A percentile compares a stretch with the other conserved stretches of the same genome.
phyloP scores from a whole-genome alignment of 1,140 invertebrate species.

The Phortica variegata region DNA sequence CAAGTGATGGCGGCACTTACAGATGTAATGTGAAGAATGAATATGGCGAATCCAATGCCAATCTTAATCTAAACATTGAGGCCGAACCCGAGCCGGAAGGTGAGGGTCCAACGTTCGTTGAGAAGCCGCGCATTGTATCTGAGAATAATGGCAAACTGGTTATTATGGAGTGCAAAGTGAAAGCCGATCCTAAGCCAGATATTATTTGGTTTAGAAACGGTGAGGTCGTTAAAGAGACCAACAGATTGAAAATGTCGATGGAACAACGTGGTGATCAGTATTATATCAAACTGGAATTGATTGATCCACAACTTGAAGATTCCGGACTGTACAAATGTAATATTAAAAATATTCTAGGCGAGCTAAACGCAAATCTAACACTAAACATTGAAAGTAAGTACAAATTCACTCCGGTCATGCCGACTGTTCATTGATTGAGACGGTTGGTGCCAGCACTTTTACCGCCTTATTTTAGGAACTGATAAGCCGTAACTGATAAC shows the following conservation, averaged over 20 bases:
- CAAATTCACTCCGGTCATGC: too few relatives aligned
- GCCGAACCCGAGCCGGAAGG: slow-evolving; percentile 89
- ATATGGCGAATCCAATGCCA: slow-evolving; percentile 96
- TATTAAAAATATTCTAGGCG: slow-evolving; percentile 93
- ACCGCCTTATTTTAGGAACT: too few relatives aligned
- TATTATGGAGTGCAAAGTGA: slow-evolving; percentile 96
- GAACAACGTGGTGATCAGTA: slow-evolving; percentile 78
- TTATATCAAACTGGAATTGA: slow-evolving; percentile 86
- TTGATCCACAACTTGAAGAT: slow-evolving; percentile 91
- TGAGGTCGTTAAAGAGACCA: slow-evolving; percentile 73
- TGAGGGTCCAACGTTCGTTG: slow-evolving; percentile 95
- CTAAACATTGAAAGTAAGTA: slow-evolving; percentile 95
- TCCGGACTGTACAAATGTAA: slow-evolving; percentile 98
- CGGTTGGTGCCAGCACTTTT: too few relatives aligned
- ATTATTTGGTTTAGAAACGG: slow-evolving; percentile 91
- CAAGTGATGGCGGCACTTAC: slow-evolving; percentile 94
- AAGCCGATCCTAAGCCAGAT: slow-evolving; percentile 88
- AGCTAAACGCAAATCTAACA: slow-evolving; percentile 94
- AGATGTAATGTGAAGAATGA: slow-evolving; percentile 96
- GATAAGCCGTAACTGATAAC: too few relatives aligned
- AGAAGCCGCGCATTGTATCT: slow-evolving; percentile 84
- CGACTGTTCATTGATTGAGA: too few relatives aligned
- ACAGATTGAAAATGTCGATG: slow-evolving; percentile 75
- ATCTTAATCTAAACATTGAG: slow-evolving; percentile 97
- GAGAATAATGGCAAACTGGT: slow-evolving; percentile 94